Conservation (phyloP, 1,140 invertebrate species). For the Homarus americanus region DNA sequence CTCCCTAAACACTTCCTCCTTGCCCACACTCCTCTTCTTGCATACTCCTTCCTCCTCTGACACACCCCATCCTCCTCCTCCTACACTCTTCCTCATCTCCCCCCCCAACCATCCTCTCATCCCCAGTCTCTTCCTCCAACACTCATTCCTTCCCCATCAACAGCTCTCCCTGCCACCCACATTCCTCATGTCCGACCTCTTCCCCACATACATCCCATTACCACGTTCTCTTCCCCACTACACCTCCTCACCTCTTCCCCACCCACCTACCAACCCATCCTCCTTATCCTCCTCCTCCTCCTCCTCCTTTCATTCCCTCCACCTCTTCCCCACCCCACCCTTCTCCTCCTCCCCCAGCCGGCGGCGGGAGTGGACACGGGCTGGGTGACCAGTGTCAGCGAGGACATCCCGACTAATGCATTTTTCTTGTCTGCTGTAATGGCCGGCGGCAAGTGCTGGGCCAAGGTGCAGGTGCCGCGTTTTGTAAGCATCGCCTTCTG, state of each 20-base stretch:
- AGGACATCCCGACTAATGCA: slow-evolving; percentile 61
- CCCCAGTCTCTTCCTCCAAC: background rate
- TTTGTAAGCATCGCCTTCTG: slow-evolving; percentile 55
- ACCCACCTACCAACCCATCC: background rate
- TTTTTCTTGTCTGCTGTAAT: slow-evolving; percentile 64
- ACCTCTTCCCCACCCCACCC: too few relatives aligned
- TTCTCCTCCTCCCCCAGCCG: background rate
- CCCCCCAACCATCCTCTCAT: too few relatives aligned
- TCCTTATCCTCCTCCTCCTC: background rate
- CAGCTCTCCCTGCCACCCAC: background rate
- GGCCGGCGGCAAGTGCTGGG: slow-evolving; percentile 57
- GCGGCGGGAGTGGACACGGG: background rate
- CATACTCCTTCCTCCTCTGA: background rate
- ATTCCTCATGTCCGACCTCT: background rate
- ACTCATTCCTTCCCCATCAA: background rate
- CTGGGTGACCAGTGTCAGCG: slow-evolving; percentile 14
- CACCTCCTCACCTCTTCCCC: background rate
- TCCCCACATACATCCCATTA: background rate
- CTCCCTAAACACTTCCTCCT: background rate
- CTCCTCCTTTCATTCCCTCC: background rate
- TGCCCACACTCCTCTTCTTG: background rate
- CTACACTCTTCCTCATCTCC: background rate
- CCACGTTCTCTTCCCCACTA: background rate
- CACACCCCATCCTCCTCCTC: background rate
- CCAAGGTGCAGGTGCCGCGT: slow-evolving; percentile 28